Evolutionary conservation across 2,797 vertebrate species (phyloP), one percentile per base, ranked within the genome.

Genomic region (Rhinogobio ventralis): DNA sequence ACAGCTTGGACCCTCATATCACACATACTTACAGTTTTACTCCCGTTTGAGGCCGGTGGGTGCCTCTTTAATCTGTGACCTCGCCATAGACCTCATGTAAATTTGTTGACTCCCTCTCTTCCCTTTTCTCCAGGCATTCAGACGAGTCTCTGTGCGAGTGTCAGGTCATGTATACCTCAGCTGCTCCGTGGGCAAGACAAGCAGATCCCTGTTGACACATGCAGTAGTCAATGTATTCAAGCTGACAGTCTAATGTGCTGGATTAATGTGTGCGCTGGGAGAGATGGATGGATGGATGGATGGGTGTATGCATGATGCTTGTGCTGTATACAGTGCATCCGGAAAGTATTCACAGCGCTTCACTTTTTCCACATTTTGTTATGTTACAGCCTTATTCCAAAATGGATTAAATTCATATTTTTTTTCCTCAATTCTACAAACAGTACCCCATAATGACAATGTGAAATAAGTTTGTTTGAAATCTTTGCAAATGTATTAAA

Each of bases 201-300:
- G n/a, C 84, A 64, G 82, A 86, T 88, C 78, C 78, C 62, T 86
- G 84, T 82, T 86, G 84, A 86, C 84, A 87, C 67, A 67, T 84
- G 57, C 75, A 76, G 72, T 62, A 86, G 62, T 79, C 80, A 78
- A 36, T 73, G 68, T 33, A 87, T 90, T 88, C 49, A 85, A 88
- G 78, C 79, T 82, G 85, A 76, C 85, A 78, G 71, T 87, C 86
- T 86, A 79, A 87, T 85, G 85, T 89, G 30, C 72, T 79, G 82
- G 83, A 84, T 87, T 82, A 85, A 87, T 84, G 53, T 53, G 76
- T 72, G 68, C 55, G 28, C 8, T 71, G 67, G 45, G 7, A 67
- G 30, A 55, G 51, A 60, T 55, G 33, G 51, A 60, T 84, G 51
- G 51, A 60, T 55, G 33, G 51, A 60, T 84, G 51, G 66, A 30